phyloP scores from a whole-genome alignment of 1,140 invertebrate species.

The Episyrphus balteatus region DNA sequence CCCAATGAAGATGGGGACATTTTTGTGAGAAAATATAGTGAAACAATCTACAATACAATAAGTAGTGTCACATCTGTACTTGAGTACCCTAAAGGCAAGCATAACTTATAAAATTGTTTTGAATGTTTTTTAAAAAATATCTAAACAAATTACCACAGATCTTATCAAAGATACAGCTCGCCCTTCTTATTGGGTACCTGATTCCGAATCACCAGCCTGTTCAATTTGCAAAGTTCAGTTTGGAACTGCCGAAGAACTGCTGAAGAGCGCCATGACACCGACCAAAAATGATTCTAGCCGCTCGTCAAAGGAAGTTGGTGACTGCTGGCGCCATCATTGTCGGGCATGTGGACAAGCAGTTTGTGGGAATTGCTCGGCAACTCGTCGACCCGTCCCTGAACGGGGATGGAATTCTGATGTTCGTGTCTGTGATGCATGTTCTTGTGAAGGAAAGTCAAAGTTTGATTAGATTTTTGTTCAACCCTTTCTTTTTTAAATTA shows the following conservation, averaged over 20 bases:
- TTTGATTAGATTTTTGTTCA: no score
- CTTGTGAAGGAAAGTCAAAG: constrained; percentile 6
- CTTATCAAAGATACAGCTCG: constrained; percentile 68
- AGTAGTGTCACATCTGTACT: constrained; percentile 46
- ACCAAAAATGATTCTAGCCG: background rate
- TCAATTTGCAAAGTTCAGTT: constrained; percentile 51
- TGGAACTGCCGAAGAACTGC: constrained; percentile 38
- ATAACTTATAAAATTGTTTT: background rate
- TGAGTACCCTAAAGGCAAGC: constrained; percentile 34
- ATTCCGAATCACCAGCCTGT: constrained; percentile 55
- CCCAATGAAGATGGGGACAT: constrained; percentile 40
- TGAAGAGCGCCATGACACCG: background rate
- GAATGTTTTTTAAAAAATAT: background rate
- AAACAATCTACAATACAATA: constrained; percentile 51
- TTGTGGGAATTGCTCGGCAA: constrained; percentile 52
- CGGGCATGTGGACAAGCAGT: constrained; percentile 61
- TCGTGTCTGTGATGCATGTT: constrained; percentile 50
- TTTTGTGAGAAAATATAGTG: constrained; percentile 48
- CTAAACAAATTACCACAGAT: constrained; percentile 34
- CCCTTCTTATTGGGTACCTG: constrained; percentile 71
- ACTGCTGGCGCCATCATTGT: constrained; percentile 59
- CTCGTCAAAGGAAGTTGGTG: background rate
- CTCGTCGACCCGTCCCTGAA: constrained; percentile 50
- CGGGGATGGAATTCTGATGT: constrained; percentile 58
- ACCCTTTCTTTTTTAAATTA: no score